These are phyloP conservation scores for Coelogynopora nodosa DNA, from an alignment of 2,888 invertebrate genomes.

Conservation along the genomic window DNA sequence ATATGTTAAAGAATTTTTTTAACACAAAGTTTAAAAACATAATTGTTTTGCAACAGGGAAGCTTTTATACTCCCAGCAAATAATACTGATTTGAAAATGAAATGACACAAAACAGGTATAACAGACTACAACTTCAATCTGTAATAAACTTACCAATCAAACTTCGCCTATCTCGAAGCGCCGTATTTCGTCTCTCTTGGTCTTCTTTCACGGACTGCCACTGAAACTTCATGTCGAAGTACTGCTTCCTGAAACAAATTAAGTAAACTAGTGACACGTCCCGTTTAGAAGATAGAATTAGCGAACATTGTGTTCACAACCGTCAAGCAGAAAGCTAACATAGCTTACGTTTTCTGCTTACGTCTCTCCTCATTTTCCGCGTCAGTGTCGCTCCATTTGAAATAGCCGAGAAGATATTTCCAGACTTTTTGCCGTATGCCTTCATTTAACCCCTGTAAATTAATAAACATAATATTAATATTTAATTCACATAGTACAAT, in stretches of 20 bases:
- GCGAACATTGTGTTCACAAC: no score
- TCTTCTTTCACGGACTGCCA: conserved; percentile 83
- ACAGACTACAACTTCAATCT: not conserved
- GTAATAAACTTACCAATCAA: conserved; percentile 20
- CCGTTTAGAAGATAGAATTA: no score
- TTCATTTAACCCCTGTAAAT: conserved; percentile 48
- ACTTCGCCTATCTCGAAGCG: conserved; percentile 84
- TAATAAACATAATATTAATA: no score
- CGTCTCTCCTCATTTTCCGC: conserved; percentile 70
- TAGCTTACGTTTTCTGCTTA: conserved; percentile 68
- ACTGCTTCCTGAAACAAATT: conserved; percentile 71
- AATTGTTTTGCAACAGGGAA: not conserved
- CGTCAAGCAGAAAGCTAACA: no score
- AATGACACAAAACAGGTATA: not conserved
- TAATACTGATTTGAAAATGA: no score
- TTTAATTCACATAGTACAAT: no score
- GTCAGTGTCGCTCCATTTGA: conserved; percentile 77
- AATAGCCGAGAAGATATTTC: conserved; percentile 87
- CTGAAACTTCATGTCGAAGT: conserved; percentile 89
- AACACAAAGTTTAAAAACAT: conserved; percentile 36
- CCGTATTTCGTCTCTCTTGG: conserved; percentile 82
- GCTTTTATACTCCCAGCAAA: no score
- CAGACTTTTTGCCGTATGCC: conserved; percentile 76
- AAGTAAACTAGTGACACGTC: no score
- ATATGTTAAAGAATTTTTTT: no score